phyloP scores from a whole-genome alignment of 2,113 vertebrate genomes.

The Taurulus bubalis region DNA sequence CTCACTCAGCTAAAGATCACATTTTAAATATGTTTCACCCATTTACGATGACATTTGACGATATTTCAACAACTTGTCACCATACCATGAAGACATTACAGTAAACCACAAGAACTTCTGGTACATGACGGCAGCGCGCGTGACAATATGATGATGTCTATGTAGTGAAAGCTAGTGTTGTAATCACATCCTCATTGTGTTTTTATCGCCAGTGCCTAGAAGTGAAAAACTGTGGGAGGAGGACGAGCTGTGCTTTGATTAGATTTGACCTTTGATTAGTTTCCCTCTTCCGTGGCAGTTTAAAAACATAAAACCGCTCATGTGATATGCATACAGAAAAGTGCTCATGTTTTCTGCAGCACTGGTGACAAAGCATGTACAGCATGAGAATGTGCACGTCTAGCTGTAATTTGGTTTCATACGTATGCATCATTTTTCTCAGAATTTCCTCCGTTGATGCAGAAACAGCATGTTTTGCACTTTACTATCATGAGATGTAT shows the following conservation, averaged over 20 bases:
- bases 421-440: conserved; percentile 12
- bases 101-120: conserved; percentile 15
- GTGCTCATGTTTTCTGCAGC: conserved; percentile 23
- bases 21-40: background rate
- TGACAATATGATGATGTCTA: background rate
- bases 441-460: conserved; percentile 10
- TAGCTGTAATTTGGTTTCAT: background rate
- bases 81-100: conserved; percentile 13
- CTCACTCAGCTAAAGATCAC: background rate
- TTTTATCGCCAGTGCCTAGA: conserved; percentile 14
- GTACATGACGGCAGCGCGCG: background rate
- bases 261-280: conserved; percentile 55
- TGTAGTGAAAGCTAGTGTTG: conserved; percentile 18
- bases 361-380: conserved; percentile 28
- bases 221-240: conserved; percentile 61
- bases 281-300: conserved; percentile 29
- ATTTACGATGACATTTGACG: background rate
- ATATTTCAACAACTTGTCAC: background rate
- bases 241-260: background rate
- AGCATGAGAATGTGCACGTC: background rate
- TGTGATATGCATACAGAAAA: conserved; percentile 19
- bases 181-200: conserved; percentile 59
- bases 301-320: conserved; percentile 36
- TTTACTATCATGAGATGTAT: background rate
- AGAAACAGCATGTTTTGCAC: conserved; percentile 3